Evolutionary conservation across 2,888 invertebrate genomes (phyloP).

Genomic region (Philonicus albiceps): DNA sequence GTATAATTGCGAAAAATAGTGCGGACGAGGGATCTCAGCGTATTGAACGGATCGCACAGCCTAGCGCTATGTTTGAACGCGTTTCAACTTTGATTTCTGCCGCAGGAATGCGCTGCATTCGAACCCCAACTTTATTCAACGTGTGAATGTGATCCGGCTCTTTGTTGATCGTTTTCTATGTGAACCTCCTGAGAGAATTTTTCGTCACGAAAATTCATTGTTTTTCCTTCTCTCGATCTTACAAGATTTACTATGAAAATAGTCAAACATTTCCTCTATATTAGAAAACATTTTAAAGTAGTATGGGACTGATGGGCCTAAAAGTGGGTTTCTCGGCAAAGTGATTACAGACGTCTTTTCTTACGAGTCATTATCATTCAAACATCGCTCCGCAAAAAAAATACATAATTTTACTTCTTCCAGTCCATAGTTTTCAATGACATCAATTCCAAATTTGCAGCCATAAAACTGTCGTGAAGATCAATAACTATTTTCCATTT

Average conservation of each 20-base stretch:
- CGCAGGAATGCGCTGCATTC: slow-evolving; percentile 22
- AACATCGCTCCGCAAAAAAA: not conserved
- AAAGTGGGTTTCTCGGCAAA: not conserved
- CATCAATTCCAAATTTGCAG: not conserved
- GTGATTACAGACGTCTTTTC: not conserved
- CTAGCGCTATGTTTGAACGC: not conserved
- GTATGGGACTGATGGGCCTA: not conserved
- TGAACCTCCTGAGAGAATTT: slow-evolving; percentile 46
- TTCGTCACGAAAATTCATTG: slow-evolving; percentile 40
- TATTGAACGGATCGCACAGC: not conserved
- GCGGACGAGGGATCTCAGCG: not conserved
- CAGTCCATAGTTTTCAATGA: not conserved
- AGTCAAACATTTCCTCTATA: not conserved
- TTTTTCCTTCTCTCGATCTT: not conserved
- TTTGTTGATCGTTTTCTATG: slow-evolving; percentile 32
- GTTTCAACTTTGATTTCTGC: not conserved
- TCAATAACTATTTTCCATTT: not conserved
- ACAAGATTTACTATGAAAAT: not conserved
- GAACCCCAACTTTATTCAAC: not conserved
- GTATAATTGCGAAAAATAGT: slow-evolving; percentile 20
- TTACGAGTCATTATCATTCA: not conserved
- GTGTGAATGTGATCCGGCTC: slow-evolving; percentile 12
- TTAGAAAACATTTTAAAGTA: not conserved
- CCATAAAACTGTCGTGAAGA: not conserved
- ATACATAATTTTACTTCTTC: not conserved